These are phyloP conservation scores for Rhyzopertha dominica DNA, from an alignment of 1,140 invertebrate species.

Conservation along the genomic window DNA sequence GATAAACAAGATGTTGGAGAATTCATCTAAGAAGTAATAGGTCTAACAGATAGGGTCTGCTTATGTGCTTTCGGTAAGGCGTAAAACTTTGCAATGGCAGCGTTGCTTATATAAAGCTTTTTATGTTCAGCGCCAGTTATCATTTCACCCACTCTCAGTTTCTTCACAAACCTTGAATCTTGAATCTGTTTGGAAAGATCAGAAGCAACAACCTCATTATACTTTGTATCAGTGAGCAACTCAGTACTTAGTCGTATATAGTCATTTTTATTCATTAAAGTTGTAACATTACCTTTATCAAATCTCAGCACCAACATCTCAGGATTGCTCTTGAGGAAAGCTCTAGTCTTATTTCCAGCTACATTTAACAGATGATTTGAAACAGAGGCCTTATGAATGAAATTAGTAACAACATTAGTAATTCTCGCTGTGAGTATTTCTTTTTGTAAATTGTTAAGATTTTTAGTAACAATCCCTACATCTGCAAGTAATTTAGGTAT, in stretches of 20 bases:
- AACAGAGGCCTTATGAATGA: not conserved
- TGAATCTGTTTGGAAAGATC: too few species aligned
- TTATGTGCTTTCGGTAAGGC: too few species aligned
- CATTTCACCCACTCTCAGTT: too few species aligned
- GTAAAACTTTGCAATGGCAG: too few species aligned
- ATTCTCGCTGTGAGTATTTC: constrained; percentile 1
- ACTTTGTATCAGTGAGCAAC: constrained; percentile 3
- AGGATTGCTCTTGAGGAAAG: constrained; percentile 3
- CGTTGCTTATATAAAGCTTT: too few species aligned
- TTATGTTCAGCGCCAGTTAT: too few species aligned
- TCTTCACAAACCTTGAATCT: too few species aligned
- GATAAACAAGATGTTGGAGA: too few species aligned
- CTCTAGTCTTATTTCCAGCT: not conserved
- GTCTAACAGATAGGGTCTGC: too few species aligned
- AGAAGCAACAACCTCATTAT: not conserved
- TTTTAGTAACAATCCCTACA: not conserved
- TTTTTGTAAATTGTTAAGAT: not conserved
- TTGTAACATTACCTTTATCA: constrained; percentile 5
- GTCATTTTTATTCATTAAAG: not conserved
- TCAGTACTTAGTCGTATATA: not conserved
- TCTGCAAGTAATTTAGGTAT: constrained; percentile 9
- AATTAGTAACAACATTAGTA: constrained; percentile 4
- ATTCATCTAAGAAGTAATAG: too few species aligned
- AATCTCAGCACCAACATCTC: not conserved
- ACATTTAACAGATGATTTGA: not conserved